Base-by-base conservation (phyloP, 2,113 vertebrate genomes). In the Macaca nemestrina region DNA sequence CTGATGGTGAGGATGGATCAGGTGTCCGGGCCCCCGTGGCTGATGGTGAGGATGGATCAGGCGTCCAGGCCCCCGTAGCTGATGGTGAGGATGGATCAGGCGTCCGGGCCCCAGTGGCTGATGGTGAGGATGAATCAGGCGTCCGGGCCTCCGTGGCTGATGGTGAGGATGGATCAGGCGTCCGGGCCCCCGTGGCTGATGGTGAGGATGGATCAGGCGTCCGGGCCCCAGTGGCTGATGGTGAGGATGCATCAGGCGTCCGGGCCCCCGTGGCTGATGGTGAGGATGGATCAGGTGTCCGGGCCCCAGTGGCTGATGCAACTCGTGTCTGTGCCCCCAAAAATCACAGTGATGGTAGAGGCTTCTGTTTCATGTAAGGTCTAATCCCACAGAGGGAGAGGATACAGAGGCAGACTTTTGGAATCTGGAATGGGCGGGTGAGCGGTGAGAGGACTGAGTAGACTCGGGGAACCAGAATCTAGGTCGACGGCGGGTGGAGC, bases 381-480 rank as follows among this genome's bases (percentile, higher is more conserved):
- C 32, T 32, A 59, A 9, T 59, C 25, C 23, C 61, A 45, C 23
- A 4, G 40, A 73, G 38, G 70, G 8, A 55, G 45, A 8, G 1
- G 48, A 38, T 32, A 0, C 6, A 35, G 0, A 25, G 14, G 6
- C 85, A 57, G 8, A 64, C 25, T 27, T 73, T 59, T n/a, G 43
- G 40, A 35, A 27, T 32, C 4, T 30, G 27, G 11, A 13, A 59
- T 11, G 0, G 1, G 23, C 1, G 13, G 9, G 17, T 1, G 2
- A 20, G 22, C 22, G 5, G 38, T 30, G 17, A 12, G 20, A 22
- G 40, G 75, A n/a, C 75, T 38, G 13, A 57, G 45, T 40, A 40
- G n/a, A 30, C 45, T 75, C 8, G 8, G 20, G n/a, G 55, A 64
- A 10, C 6, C 0, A 10, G 35, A 43, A 38, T 89, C 50, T 40